A percentile compares a stretch with the other conserved stretches of the same genome.
phyloP scores from a whole-genome alignment of 2,888 invertebrate species.

The Heliconius erato region DNA sequence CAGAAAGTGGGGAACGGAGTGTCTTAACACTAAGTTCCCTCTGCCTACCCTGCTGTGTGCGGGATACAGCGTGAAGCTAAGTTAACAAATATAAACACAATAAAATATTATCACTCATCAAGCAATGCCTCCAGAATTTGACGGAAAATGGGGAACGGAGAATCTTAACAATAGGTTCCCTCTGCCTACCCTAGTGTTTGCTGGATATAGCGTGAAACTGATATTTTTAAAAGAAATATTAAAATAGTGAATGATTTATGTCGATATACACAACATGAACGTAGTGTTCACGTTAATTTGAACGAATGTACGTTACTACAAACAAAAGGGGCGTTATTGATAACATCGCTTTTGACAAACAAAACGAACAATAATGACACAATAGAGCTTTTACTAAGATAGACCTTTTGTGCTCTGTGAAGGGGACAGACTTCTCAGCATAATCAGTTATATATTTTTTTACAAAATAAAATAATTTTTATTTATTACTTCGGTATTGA shows the following conservation, averaged over 20 bases:
- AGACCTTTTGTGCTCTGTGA: constrained; percentile 69
- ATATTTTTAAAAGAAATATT: background rate
- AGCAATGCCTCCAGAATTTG: no score
- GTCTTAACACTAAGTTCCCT: no score
- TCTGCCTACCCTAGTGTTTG: no score
- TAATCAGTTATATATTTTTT: constrained; percentile 56
- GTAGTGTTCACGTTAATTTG: constrained; percentile 31
- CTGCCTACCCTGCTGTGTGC: no score
- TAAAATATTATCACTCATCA: no score
- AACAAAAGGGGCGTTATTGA: constrained; percentile 61
- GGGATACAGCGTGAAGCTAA: no score
- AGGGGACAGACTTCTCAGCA: constrained; percentile 62
- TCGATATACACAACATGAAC: background rate
- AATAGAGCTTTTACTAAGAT: constrained; percentile 77
- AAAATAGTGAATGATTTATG: constrained; percentile 13
- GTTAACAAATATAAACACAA: no score
- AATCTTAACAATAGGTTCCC: no score
- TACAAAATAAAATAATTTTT: constrained; percentile 2
- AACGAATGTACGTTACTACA: constrained; percentile 33
- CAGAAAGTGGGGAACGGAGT: no score
- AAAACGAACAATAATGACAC: constrained; percentile 74
- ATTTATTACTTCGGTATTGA: background rate
- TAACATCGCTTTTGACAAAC: constrained; percentile 72
- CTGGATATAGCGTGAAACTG: no score
- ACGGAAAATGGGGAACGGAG: no score